Evolutionary conservation across 2,797 vertebrate species (phyloP).

Genomic region (Chromis chromis): DNA sequence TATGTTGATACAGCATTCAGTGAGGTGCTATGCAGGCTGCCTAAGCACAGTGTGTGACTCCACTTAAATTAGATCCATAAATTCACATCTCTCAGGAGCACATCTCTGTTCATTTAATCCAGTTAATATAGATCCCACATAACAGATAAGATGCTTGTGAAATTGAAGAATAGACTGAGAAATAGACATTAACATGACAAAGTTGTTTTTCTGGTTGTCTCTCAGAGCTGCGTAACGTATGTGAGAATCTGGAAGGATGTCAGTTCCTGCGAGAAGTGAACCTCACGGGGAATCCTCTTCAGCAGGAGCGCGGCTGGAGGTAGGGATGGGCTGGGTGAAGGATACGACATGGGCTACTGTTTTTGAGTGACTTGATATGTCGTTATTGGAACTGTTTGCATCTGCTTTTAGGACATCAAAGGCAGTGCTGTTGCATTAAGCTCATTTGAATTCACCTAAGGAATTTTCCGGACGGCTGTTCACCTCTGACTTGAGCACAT

Average conservation of each 20-base stretch:
- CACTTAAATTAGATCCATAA: no score
- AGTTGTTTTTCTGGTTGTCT: conserved; percentile 26
- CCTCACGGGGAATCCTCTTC: conserved; percentile 90
- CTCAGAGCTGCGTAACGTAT: conserved; percentile 85
- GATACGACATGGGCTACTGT: background rate
- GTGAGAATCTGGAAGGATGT: conserved; percentile 85
- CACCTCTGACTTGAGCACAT: background rate
- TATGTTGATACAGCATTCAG: background rate
- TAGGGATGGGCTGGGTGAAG: conserved; percentile 65
- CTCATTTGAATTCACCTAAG: background rate
- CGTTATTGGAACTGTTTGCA: background rate
- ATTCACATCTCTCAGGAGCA: no score
- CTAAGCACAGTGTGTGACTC: no score
- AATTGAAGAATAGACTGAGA: conserved; percentile 9
- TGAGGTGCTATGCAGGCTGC: no score
- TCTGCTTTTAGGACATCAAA: background rate
- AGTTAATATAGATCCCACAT: background rate
- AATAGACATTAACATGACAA: conserved; percentile 11
- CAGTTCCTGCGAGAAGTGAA: conserved; percentile 82
- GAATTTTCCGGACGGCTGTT: background rate
- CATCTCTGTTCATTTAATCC: conserved; percentile 9
- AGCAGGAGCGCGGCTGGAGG: conserved; percentile 91
- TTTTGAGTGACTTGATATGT: background rate
- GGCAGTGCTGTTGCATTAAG: background rate
- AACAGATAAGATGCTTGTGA: conserved; percentile 20